Evolutionary conservation across 2,888 invertebrate genomes (phyloP).

Genomic region (Hetaerina titia): DNA sequence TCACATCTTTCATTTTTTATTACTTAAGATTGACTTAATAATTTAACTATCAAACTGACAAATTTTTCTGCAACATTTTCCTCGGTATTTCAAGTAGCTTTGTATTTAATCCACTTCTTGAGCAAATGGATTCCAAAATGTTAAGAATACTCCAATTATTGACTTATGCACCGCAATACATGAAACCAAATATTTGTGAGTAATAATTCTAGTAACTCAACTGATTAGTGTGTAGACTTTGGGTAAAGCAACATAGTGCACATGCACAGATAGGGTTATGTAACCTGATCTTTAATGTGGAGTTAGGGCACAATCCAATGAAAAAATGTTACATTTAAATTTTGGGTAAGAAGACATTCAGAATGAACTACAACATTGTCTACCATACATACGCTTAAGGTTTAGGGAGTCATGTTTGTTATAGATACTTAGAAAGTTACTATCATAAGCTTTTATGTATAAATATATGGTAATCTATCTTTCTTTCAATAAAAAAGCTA

Average conservation of each 20-base stretch:
- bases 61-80: background rate
- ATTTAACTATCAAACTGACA: background rate
- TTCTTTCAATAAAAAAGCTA: constrained; percentile 64
- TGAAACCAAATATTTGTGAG: background rate
- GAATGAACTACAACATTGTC: constrained; percentile 50
- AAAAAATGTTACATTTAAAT: constrained; percentile 51
- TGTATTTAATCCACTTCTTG: background rate
- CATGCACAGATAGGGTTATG: background rate
- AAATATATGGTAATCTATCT: constrained; percentile 63
- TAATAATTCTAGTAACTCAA: background rate
- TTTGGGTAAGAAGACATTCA: constrained; percentile 60
- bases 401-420: constrained; percentile 45
- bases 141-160: background rate
- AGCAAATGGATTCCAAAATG: background rate
- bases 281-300: constrained; percentile 22
- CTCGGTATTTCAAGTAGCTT: background rate
- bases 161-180: constrained; percentile 24
- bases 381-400: constrained; percentile 37
- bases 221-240: background rate
- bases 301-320: constrained; percentile 49
- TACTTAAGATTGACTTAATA: background rate
- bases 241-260: constrained; percentile 32
- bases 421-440: constrained; percentile 61
- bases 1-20: background rate
- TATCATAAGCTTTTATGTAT: constrained; percentile 63